A percentile compares a stretch with the other conserved stretches of the same genome.
These are phyloP conservation scores for Rambutsinella grinnellia DNA, from an alignment of 2,888 invertebrate genomes.

Conservation along the genomic window DNA sequence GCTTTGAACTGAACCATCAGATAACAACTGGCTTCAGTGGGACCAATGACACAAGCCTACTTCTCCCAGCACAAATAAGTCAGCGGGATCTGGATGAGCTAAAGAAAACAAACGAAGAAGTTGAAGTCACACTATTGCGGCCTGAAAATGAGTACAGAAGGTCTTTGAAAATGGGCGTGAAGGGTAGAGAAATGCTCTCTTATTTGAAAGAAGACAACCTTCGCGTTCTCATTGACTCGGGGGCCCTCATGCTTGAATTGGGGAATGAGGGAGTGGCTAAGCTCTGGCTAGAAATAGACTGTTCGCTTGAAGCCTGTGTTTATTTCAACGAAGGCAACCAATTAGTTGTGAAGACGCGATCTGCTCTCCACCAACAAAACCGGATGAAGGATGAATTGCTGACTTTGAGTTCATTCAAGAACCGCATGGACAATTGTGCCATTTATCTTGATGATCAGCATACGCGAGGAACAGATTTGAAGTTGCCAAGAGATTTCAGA, in stretches of 20 bases:
- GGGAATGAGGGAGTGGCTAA: constrained; percentile 52
- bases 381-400: constrained; percentile 10
- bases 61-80: constrained; percentile 29
- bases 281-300: constrained; percentile 43
- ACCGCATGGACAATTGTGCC: constrained; percentile 32
- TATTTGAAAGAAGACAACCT: constrained; percentile 9
- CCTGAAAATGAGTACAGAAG: constrained; percentile 19
- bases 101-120: constrained; percentile 15
- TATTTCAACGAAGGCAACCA: constrained; percentile 48
- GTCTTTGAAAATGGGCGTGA: not conserved
- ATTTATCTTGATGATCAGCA: constrained; percentile 59
- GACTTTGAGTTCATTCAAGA: constrained; percentile 38
- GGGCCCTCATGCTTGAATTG: constrained; percentile 57
- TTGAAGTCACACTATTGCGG: constrained; percentile 9
- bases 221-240: constrained; percentile 52
- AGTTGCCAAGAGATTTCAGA: constrained; percentile 21
- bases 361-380: too few relatives aligned
- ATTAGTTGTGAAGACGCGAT: constrained; percentile 33
- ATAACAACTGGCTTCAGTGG: constrained; percentile 49
- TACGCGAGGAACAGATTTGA: constrained; percentile 35
- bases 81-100: constrained; percentile 33
- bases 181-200: constrained; percentile 18
- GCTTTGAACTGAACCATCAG: not conserved
- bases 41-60: constrained; percentile 40
- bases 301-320: constrained; percentile 36